Conservation (phyloP, 2,797 vertebrate species). For the Distichodus sexfasciatus region DNA sequence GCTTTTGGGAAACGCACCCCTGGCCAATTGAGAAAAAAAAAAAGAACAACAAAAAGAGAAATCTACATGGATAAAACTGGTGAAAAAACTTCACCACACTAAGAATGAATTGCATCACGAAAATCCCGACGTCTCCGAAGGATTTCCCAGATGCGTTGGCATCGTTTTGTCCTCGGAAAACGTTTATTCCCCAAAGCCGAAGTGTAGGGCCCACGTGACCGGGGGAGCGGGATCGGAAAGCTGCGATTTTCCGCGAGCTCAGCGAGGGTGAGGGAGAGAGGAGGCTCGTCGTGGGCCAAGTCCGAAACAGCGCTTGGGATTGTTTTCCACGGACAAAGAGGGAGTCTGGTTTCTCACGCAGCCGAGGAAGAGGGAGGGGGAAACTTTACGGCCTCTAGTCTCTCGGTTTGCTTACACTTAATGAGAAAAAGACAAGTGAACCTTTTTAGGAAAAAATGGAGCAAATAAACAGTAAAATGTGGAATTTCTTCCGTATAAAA, state of each 20-base stretch:
- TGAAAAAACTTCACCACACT: no score
- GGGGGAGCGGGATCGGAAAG: conserved; percentile 27
- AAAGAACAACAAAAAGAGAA: no score
- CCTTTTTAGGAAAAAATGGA: no score
- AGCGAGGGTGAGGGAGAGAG: no score
- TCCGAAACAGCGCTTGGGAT: conserved; percentile 64
- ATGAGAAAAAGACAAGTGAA: no score
- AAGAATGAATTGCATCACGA: conserved; percentile 42
- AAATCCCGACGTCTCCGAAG: conserved; percentile 29
- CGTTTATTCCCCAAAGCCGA: conserved; percentile 63
- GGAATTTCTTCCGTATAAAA: no score
- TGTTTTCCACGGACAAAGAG: conserved; percentile 64
- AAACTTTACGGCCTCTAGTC: conserved; percentile 68
- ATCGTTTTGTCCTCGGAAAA: conserved; percentile 63
- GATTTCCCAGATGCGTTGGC: conserved; percentile 56
- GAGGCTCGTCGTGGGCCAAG: conserved; percentile 61
- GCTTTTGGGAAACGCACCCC: no score
- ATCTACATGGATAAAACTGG: no score
- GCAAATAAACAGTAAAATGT: no score
- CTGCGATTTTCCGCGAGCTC: conserved; percentile 38
- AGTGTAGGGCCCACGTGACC: conserved; percentile 58
- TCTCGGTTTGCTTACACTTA: conserved; percentile 62
- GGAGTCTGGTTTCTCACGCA: conserved; percentile 41
- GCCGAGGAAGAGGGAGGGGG: conserved; percentile 18
- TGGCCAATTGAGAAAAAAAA: no score